These are phyloP conservation scores for Habropoda laboriosa DNA, from an alignment of 1,140 invertebrate genomes.

Conservation along the genomic window DNA sequence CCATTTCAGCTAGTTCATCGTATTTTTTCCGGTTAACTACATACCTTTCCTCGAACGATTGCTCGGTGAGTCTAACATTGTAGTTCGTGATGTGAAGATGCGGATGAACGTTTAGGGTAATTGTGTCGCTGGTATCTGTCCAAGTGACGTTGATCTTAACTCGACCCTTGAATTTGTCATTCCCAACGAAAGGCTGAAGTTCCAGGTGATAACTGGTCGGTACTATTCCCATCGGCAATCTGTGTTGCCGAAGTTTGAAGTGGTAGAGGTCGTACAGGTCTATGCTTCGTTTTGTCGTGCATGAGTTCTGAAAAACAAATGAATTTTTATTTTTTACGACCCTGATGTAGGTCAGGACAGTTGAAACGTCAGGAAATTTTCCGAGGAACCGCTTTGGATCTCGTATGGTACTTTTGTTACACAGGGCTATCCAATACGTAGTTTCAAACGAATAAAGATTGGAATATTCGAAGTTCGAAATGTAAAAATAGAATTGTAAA, in stretches of 20 bases:
- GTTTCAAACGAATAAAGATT: no score
- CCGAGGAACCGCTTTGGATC: no score
- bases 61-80: slow-evolving; percentile 63
- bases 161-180: slow-evolving; percentile 83
- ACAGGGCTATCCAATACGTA: no score
- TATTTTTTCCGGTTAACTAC: slow-evolving; percentile 54
- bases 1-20: no score
- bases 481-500: no score
- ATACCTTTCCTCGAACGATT: slow-evolving; percentile 71
- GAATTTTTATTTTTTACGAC: neutral
- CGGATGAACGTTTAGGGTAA: slow-evolving; percentile 84
- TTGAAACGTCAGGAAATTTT: no score
- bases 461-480: no score
- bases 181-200: slow-evolving; percentile 83
- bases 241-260: slow-evolving; percentile 46
- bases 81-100: slow-evolving; percentile 81
- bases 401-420: no score
- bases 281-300: slow-evolving; percentile 66
- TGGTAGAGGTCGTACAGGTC: slow-evolving; percentile 70
- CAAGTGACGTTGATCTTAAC: slow-evolving; percentile 85
- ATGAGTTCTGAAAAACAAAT: neutral
- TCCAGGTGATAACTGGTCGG: slow-evolving; percentile 85
- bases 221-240: slow-evolving; percentile 81
- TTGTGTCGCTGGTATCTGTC: slow-evolving; percentile 82
- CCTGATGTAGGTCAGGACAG: no score